Conservation (phyloP, 2,888 invertebrate species). For the Phlogophora meticulosa region DNA sequence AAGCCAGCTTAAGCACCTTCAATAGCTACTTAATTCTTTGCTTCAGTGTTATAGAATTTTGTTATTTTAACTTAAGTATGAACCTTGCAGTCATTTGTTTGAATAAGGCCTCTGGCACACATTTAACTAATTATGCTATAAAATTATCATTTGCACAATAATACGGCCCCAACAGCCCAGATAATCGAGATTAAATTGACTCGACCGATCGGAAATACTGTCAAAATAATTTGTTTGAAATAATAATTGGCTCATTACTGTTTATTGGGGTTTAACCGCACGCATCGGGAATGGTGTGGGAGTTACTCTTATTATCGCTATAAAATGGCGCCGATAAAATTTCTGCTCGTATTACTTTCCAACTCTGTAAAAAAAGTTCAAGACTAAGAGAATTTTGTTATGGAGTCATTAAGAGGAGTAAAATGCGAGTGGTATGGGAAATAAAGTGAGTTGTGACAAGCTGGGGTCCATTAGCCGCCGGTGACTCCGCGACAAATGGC, state of each 20-base stretch:
- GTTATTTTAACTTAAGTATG: not conserved
- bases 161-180: conserved; percentile 21
- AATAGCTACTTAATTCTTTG: conserved; percentile 50
- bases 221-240: conserved; percentile 53
- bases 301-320: conserved; percentile 42
- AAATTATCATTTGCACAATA: conserved; percentile 35
- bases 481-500: conserved; percentile 76
- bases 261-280: conserved; percentile 57
- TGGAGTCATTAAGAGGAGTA: conserved; percentile 55
- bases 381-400: conserved; percentile 40
- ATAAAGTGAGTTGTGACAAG: conserved; percentile 71
- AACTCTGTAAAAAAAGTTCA: conserved; percentile 45
- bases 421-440: conserved; percentile 66
- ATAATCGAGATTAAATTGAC: conserved; percentile 43
- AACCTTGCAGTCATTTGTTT: conserved; percentile 17
- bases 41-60: conserved; percentile 25
- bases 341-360: conserved; percentile 27
- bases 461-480: conserved; percentile 69
- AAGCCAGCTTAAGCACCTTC: conserved; percentile 51
- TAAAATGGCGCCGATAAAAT: conserved; percentile 49
- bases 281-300: conserved; percentile 28
- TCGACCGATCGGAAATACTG: conserved; percentile 46
- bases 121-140: conserved; percentile 28
- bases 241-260: conserved; percentile 62
- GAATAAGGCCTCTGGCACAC: not conserved